Conservation (phyloP, 2,113 vertebrate genomes). For the Campylomormyrus tamandua region DNA sequence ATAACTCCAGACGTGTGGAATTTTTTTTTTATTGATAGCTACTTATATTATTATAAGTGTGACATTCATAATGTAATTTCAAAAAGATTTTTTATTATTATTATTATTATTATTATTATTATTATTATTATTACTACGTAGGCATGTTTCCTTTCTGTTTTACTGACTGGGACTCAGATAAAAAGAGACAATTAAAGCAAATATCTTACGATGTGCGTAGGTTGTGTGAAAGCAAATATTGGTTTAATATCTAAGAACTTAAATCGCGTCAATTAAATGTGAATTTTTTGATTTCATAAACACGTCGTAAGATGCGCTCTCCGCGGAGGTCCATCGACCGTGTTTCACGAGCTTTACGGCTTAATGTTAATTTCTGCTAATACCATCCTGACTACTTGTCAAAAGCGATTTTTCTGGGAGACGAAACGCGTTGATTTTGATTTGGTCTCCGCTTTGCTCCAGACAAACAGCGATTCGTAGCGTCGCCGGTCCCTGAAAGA, state of each 20-base stretch:
- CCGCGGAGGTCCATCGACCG: not conserved
- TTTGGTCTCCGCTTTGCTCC: slow-evolving; percentile 53
- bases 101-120: not conserved
- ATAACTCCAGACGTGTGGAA: not conserved
- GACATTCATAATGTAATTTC: not conserved
- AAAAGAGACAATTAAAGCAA: not conserved
- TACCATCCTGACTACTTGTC: slow-evolving; percentile 60
- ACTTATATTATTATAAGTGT: not conserved
- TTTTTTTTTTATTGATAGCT: not conserved
- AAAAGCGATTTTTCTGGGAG: slow-evolving; percentile 59
- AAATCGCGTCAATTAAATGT: too few species aligned
- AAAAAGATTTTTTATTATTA: not conserved
- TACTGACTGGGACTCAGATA: not conserved
- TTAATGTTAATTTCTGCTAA: slow-evolving; percentile 49
- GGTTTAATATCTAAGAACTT: not conserved
- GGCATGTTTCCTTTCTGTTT: not conserved
- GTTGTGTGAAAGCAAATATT: not conserved
- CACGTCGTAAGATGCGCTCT: not conserved
- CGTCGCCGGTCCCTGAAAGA: slow-evolving; percentile 40
- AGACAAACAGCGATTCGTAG: slow-evolving; percentile 40
- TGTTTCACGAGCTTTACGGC: slow-evolving; percentile 28
- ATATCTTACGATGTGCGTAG: not conserved
- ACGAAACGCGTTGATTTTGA: slow-evolving; percentile 55
- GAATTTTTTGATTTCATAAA: not conserved
- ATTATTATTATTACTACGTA: not conserved